Conservation (phyloP, 1,140 invertebrate genomes). For the Drosophila mojavensis region DNA sequence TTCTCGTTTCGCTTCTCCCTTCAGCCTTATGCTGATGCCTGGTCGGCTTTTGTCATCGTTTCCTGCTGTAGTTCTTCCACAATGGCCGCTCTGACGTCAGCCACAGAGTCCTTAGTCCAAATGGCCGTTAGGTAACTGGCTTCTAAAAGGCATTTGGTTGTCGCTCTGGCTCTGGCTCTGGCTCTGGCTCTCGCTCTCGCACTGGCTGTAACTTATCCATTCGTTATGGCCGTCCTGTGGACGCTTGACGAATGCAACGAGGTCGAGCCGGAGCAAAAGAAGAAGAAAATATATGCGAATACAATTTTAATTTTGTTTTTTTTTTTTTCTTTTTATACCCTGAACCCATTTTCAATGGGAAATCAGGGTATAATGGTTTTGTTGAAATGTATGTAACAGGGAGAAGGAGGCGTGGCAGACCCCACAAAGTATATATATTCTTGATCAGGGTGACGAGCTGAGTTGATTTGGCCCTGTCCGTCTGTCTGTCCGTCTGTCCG, state of each 20-base stretch:
- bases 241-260: slow-evolving; percentile 74
- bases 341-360: too few species aligned
- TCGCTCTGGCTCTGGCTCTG: too few species aligned
- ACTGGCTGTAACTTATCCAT: slow-evolving; percentile 30
- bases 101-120: background rate
- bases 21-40: too few species aligned
- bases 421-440: too few species aligned
- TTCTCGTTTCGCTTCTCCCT: background rate
- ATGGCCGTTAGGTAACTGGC: slow-evolving; percentile 25
- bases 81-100: slow-evolving; percentile 27
- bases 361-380: too few species aligned
- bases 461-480: too few species aligned
- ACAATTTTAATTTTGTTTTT: background rate
- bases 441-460: too few species aligned
- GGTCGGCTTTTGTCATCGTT: background rate
- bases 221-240: slow-evolving; percentile 40
- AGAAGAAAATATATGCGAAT: slow-evolving; percentile 13
- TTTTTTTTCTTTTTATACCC: too few species aligned
- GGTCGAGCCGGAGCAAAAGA: slow-evolving; percentile 37
- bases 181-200: too few species aligned
- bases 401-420: too few species aligned
- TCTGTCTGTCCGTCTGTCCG: too few species aligned
- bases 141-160: slow-evolving; percentile 28
- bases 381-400: too few species aligned
- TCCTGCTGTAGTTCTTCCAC: background rate